phyloP scores from a whole-genome alignment of 1,140 invertebrate genomes.

The Zaprionus kolodkinae region DNA sequence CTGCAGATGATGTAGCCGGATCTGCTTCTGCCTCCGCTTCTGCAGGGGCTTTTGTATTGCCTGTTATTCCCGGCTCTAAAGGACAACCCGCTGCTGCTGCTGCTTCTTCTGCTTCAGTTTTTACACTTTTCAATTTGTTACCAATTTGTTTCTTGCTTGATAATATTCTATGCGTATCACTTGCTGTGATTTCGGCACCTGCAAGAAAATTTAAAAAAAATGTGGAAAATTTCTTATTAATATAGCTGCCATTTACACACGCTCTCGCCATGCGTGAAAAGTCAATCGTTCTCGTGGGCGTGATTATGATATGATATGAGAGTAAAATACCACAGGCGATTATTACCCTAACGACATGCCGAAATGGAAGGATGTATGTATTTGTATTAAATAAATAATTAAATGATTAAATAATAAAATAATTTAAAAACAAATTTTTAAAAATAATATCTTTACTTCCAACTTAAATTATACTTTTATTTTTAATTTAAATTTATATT shows the following conservation, averaged over 20 bases:
- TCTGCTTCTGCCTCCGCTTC: constrained; percentile 17
- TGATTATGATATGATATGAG: constrained; percentile 19
- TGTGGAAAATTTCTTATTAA: constrained; percentile 21
- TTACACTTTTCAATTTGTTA: constrained; percentile 48
- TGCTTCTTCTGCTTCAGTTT: constrained; percentile 9
- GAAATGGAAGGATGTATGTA: constrained; percentile 44
- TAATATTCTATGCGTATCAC: constrained; percentile 47
- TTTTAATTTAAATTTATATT: no score
- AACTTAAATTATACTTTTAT: no score
- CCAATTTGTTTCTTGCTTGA: constrained; percentile 27
- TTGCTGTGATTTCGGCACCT: constrained; percentile 62
- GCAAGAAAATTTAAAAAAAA: constrained; percentile 32
- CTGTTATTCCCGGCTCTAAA: constrained; percentile 4
- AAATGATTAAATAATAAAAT: no score
- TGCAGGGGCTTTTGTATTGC: constrained; percentile 18
- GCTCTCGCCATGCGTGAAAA: constrained; percentile 53
- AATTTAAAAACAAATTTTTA: no score
- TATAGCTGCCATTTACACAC: constrained; percentile 17
- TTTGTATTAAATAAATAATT: neutral
- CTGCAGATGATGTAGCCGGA: constrained; percentile 40
- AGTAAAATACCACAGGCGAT: constrained; percentile 62
- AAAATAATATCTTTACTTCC: no score
- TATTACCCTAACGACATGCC: constrained; percentile 29
- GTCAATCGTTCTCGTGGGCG: constrained; percentile 55
- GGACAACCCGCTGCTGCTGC: constrained; percentile 7